Conservation (phyloP, 92 coral and sea anemone genomes). For the Hydrozoanthus gracilis region DNA sequence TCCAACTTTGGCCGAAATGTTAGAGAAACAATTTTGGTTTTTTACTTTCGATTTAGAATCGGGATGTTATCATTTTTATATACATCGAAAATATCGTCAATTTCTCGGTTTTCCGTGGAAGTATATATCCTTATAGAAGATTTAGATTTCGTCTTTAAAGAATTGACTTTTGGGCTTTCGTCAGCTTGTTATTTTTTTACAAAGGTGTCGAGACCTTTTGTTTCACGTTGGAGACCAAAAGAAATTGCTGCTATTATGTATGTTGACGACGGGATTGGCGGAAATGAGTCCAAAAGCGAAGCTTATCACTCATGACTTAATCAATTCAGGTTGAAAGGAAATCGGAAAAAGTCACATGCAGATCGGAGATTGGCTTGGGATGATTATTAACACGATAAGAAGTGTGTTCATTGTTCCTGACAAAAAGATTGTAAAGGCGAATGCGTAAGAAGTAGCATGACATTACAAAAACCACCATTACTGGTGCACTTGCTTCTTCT, state of each 20-base stretch:
- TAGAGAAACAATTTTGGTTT: conserved; percentile 58
- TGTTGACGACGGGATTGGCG: conserved; percentile 58
- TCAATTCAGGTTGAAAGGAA: conserved; percentile 41
- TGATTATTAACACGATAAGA: not conserved
- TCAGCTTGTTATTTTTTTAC: conserved; percentile 70
- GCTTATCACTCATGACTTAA: not conserved
- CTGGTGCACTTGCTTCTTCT: conserved; percentile 37
- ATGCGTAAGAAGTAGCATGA: conserved; percentile 31
- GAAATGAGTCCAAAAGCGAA: not conserved
- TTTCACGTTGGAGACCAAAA: conserved; percentile 52
- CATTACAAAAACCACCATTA: conserved; percentile 29
- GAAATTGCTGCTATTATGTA: conserved; percentile 54
- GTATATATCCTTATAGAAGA: conserved; percentile 35
- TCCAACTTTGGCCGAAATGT: conserved; percentile 64
- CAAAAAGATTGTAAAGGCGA: conserved; percentile 44
- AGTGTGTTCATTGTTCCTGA: conserved; percentile 8
- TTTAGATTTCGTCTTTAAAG: conserved; percentile 50
- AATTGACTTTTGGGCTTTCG: conserved; percentile 68
- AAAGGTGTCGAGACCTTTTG: conserved; percentile 64
- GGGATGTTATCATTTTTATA: conserved; percentile 64
- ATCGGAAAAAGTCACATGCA: conserved; percentile 9
- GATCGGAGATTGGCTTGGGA: not conserved
- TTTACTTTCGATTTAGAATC: conserved; percentile 65
- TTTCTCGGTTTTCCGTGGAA: conserved; percentile 45
- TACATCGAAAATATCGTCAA: conserved; percentile 35